Evolutionary conservation across 2,113 vertebrate genomes (phyloP).

Genomic region (Bucco capensis): DNA sequence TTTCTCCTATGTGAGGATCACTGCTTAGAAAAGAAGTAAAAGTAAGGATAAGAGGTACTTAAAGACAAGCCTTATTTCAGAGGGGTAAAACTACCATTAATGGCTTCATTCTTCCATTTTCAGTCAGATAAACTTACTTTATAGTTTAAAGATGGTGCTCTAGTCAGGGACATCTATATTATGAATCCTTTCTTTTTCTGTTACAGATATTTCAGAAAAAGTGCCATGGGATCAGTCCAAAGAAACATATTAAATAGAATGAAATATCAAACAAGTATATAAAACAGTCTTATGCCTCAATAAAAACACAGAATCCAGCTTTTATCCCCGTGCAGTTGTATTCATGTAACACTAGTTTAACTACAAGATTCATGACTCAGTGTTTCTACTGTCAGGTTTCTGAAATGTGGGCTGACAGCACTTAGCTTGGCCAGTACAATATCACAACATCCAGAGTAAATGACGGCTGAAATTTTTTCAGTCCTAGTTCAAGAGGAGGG

Average conservation of each 20-base stretch:
- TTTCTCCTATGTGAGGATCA: not conserved
- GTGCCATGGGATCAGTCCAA: not conserved
- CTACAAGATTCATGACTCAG: constrained; percentile 22
- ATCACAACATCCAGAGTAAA: constrained; percentile 20
- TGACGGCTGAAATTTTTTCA: not conserved
- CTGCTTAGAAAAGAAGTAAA: not conserved
- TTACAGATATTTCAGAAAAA: not conserved
- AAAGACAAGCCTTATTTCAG: not conserved
- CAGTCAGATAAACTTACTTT: not conserved
- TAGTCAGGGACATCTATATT: not conserved
- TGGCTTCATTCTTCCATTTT: not conserved
- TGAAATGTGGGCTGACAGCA: constrained; percentile 23
- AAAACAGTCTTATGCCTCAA: not conserved
- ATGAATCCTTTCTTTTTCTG: not conserved
- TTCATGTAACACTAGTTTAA: not conserved
- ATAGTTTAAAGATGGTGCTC: not conserved
- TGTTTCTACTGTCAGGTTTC: constrained; percentile 47
- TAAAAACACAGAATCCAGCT: not conserved
- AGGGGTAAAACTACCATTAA: not conserved
- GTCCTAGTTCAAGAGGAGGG: not conserved
- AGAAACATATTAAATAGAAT: not conserved
- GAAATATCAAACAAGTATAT: not conserved
- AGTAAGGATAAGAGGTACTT: not conserved
- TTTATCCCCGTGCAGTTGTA: not conserved
- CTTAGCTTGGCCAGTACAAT: not conserved